Evolutionary conservation across 2,888 invertebrate species (phyloP).

Genomic region (Folsomia manolachei): DNA sequence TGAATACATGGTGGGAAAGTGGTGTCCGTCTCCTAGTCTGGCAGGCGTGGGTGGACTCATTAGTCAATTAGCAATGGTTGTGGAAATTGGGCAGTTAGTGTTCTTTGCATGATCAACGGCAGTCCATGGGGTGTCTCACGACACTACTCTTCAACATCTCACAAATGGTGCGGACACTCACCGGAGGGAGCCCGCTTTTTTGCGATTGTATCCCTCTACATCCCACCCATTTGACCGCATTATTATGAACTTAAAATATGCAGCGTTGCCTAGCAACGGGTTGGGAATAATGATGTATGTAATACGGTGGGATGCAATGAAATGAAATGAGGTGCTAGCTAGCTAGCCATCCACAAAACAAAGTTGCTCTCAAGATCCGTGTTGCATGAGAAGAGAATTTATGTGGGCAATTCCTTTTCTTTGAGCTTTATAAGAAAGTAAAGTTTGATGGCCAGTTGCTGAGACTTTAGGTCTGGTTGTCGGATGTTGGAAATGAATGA

Average conservation of each 20-base stretch:
- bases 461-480: not conserved
- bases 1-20: constrained; percentile 1
- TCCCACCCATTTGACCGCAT: not conserved
- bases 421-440: not conserved
- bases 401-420: not conserved
- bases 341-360: too few relatives aligned
- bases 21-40: not conserved
- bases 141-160: constrained; percentile 1
- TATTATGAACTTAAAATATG: not conserved
- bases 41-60: constrained; percentile 8
- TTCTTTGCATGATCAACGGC: constrained; percentile 6
- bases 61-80: constrained; percentile 10
- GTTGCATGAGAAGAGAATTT: not conserved
- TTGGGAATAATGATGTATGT: not conserved
- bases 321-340: not conserved
- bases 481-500: constrained; percentile 9
- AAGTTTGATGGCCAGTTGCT: not conserved
- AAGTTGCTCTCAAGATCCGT: too few relatives aligned
- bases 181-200: constrained; percentile 2
- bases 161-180: constrained; percentile 1
- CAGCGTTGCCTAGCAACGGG: not conserved
- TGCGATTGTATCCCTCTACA: not conserved
- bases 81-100: constrained; percentile 8
- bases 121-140: constrained; percentile 2
- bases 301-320: not conserved